Conservation (phyloP, 2,797 vertebrate species). For the Pseudochaenichthys georgianus region DNA sequence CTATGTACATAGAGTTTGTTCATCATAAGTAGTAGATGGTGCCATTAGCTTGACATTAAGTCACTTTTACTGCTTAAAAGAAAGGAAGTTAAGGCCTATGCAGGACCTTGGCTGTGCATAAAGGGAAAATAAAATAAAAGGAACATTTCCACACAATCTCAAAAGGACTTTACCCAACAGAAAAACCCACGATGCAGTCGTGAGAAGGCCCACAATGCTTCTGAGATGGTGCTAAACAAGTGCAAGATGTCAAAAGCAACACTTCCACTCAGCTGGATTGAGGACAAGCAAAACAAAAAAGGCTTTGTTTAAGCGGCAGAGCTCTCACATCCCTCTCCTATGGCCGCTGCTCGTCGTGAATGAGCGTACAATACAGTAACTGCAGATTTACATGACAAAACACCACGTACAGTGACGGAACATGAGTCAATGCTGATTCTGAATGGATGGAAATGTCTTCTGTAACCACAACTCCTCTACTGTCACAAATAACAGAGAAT, state of each 20-base stretch:
- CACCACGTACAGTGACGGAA: constrained; percentile 42
- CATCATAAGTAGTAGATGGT: constrained; percentile 79
- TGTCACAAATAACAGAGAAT: constrained; percentile 5
- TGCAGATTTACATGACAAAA: constrained; percentile 60
- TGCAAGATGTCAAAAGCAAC: constrained; percentile 60
- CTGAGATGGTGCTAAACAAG: constrained; percentile 48
- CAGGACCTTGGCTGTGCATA: constrained; percentile 71
- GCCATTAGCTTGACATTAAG: constrained; percentile 75
- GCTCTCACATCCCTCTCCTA: constrained; percentile 24
- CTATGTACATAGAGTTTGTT: constrained; percentile 80
- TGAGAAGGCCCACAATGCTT: neutral
- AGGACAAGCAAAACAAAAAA: constrained; percentile 6
- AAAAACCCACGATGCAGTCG: constrained; percentile 37
- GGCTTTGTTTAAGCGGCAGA: constrained; percentile 47
- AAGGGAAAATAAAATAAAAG: constrained; percentile 48
- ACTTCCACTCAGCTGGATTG: constrained; percentile 11
- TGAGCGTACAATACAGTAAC: constrained; percentile 44
- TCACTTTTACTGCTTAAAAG: constrained; percentile 73
- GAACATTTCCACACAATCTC: constrained; percentile 67
- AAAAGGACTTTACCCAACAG: constrained; percentile 47
- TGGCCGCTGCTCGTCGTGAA: constrained; percentile 12
- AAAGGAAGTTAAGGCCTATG: constrained; percentile 64
- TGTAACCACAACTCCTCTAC: neutral
- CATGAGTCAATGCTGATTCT: constrained; percentile 31
- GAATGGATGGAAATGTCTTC: constrained; percentile 17